Evolutionary conservation across 2,797 vertebrate species (phyloP).

Genomic region (Arctocebus calabarensis): DNA sequence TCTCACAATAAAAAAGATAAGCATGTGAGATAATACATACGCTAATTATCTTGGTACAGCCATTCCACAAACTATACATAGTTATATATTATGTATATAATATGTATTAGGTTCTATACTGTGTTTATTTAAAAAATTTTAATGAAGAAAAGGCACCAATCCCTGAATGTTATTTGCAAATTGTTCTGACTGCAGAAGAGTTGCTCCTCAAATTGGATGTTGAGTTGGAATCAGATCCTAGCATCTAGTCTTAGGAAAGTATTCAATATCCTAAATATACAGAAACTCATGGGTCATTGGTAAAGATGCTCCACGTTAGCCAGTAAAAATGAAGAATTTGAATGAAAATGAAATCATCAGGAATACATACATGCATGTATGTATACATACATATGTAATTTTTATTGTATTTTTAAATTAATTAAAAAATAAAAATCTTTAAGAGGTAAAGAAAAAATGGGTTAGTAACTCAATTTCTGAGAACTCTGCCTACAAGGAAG

Average conservation of each 20-base stretch:
- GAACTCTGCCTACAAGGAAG: neutral
- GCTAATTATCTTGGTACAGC: neutral
- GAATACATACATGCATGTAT: neutral
- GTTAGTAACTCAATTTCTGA: neutral
- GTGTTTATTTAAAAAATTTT: neutral
- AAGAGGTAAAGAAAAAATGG: neutral
- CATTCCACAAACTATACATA: neutral
- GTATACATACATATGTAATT: neutral
- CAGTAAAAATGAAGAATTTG: constrained; percentile 30
- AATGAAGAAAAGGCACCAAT: neutral
- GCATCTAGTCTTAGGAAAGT: constrained; percentile 20
- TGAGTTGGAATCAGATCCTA: neutral
- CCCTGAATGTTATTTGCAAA: neutral
- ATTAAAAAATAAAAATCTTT: neutral
- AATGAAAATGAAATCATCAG: constrained; percentile 41
- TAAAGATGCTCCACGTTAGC: neutral
- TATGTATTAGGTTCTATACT: neutral
- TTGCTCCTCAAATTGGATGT: constrained; percentile 31
- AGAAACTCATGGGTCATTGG: neutral
- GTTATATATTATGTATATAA: neutral
- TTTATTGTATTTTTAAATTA: neutral
- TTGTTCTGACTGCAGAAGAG: neutral
- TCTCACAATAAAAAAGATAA: too few relatives aligned
- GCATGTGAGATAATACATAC: too few relatives aligned
- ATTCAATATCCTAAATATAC: neutral